phyloP scores from a whole-genome alignment of 2,888 invertebrate species.

The Cenopis cana region DNA sequence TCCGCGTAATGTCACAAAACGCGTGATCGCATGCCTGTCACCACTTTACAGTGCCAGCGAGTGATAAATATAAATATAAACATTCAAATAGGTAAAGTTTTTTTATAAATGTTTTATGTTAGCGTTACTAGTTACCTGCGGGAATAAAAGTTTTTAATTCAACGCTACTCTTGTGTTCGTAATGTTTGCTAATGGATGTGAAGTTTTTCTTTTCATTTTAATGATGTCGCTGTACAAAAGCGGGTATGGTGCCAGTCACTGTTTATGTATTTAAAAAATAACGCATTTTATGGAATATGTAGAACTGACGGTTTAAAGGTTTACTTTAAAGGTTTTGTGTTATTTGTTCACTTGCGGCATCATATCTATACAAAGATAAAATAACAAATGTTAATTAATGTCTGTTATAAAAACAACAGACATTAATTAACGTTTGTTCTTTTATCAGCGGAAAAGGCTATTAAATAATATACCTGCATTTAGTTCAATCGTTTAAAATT shows the following conservation, averaged over 20 bases:
- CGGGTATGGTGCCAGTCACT: slow-evolving; percentile 27
- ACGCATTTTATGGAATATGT: not conserved
- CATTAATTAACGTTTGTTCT: too few species aligned
- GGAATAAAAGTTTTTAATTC: slow-evolving; percentile 62
- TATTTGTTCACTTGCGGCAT: not conserved
- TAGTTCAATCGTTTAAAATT: too few species aligned
- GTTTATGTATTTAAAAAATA: slow-evolving; percentile 16
- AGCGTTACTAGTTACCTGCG: slow-evolving; percentile 60
- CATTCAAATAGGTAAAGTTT: slow-evolving; percentile 74
- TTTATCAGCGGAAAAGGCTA: too few species aligned
- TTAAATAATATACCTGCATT: too few species aligned
- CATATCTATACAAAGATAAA: too few species aligned
- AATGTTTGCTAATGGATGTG: slow-evolving; percentile 55
- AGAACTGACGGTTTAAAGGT: not conserved
- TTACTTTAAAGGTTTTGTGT: slow-evolving; percentile 10
- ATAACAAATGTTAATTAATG: not conserved
- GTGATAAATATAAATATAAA: slow-evolving; percentile 77
- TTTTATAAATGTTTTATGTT: slow-evolving; percentile 59
- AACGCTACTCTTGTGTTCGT: slow-evolving; percentile 55
- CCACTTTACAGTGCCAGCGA: slow-evolving; percentile 73
- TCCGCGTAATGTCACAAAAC: slow-evolving; percentile 64
- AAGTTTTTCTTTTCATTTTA: slow-evolving; percentile 48
- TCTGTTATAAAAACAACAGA: too few species aligned
- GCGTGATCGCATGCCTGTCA: slow-evolving; percentile 72
- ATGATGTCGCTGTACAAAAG: slow-evolving; percentile 33